A percentile compares a stretch with the other conserved stretches of the same genome.
Evolutionary conservation across 2,888 invertebrate species (phyloP).

Genomic region (Nephrotoma flavescens): DNA sequence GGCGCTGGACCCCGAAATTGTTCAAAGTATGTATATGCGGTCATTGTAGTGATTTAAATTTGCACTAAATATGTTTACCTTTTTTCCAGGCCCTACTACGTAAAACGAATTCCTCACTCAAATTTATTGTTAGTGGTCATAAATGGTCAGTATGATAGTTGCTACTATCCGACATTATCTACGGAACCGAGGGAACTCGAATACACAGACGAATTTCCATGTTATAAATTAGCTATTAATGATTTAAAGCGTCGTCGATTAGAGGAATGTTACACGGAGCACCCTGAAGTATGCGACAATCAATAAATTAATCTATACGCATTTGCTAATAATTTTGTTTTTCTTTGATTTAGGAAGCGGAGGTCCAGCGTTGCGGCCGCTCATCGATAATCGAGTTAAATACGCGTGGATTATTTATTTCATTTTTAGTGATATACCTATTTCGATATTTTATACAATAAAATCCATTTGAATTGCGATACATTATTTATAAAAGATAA

Average conservation of each 20-base stretch:
- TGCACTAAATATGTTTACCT: background rate
- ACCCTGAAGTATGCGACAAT: conserved; percentile 40
- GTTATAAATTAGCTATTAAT: conserved; percentile 61
- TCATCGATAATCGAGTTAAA: background rate
- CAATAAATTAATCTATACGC: background rate
- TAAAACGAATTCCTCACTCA: conserved; percentile 57
- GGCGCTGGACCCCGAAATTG: conserved; percentile 30
- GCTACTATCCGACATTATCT: conserved; percentile 31
- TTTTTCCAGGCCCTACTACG: conserved; percentile 43
- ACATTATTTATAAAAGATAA: background rate
- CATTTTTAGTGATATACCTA: background rate
- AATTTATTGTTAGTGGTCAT: conserved; percentile 66
- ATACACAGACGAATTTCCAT: conserved; percentile 42
- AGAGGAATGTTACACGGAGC: conserved; percentile 62
- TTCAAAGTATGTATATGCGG: conserved; percentile 22
- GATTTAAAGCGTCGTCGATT: conserved; percentile 49
- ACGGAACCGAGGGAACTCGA: conserved; percentile 36
- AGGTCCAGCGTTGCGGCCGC: background rate
- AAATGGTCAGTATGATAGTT: conserved; percentile 36
- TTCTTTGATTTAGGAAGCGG: background rate
- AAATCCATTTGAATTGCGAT: no score
- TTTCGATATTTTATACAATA: background rate
- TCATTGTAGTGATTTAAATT: background rate
- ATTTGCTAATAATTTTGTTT: background rate
- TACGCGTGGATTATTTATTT: background rate